Conservation (phyloP, 2,888 invertebrate species). For the Carabus problematicus region DNA sequence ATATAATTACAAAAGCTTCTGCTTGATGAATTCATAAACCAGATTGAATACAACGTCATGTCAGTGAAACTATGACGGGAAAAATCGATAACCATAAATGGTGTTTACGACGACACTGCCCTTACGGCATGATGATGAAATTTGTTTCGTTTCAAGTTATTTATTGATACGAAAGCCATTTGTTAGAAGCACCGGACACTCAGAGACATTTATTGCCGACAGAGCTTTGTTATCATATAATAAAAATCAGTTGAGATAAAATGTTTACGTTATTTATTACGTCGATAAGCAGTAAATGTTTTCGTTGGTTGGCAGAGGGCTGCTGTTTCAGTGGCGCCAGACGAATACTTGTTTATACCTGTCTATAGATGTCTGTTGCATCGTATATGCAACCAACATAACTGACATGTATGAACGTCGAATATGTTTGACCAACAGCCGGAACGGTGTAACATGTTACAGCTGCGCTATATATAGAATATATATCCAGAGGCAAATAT, state of each 20-base stretch:
- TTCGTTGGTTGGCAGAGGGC: not conserved
- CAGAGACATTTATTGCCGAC: constrained; percentile 26
- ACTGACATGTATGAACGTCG: not conserved
- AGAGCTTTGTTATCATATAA: constrained; percentile 40
- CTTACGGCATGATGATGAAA: not conserved
- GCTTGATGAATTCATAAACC: not conserved
- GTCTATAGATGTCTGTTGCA: no score
- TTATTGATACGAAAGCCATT: constrained; percentile 27
- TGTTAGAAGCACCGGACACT: constrained; percentile 25
- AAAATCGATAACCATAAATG: constrained; percentile 26
- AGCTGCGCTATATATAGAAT: no score
- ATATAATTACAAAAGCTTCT: not conserved
- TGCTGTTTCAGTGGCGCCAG: constrained; percentile 13
- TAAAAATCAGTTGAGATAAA: constrained; percentile 36
- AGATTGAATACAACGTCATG: not conserved
- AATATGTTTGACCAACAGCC: no score
- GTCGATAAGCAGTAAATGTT: constrained; percentile 24
- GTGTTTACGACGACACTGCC: constrained; percentile 21
- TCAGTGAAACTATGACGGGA: not conserved
- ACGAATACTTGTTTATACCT: not conserved
- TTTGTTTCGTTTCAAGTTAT: constrained; percentile 28
- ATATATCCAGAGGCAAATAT: no score
- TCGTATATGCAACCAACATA: not conserved
- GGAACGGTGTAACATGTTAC: no score
- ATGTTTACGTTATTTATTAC: constrained; percentile 36